Evolutionary conservation across 2,113 vertebrate genomes (phyloP), one percentile per base, ranked within the genome.

Genomic region (Lagopus muta): DNA sequence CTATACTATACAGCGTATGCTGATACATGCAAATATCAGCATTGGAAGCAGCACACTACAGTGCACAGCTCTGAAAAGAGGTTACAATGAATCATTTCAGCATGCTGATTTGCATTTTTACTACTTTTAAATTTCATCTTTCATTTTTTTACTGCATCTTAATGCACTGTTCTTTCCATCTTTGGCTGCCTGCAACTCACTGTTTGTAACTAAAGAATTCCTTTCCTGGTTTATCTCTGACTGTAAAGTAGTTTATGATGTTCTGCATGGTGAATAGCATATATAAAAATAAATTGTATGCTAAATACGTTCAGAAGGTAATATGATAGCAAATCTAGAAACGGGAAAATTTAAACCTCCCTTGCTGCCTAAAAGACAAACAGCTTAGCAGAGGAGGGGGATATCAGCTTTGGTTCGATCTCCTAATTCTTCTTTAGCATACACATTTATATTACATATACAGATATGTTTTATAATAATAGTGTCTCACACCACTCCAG

Each of bases 81-180:
- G 69, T 27, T 61, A 28, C 85, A 61, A 34, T 95, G 85, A 93
- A 95, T 96, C 94, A 94, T 40, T 75, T 52, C 82, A 81, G 73
- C 62, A 71, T 21, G 57, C 52, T 61, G 43, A 94, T 96, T 86
- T 91, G 76, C 60, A 90, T 91, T 95, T 96, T 94, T 86, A 84
- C 95, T 86, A 65, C 93, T 90, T 88, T 5, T 70, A 86, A 91
- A 81, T 89, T 92, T 83, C 87, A 91, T 74, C 84, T 89, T 94
- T 27, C 72, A 6, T 79, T 86, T 92, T 82, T 93, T 92, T 86
- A 90, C 79, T 86, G 85, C 89, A 80, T 75, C 88, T 86, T 88
- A 89, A 94, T 61, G 76, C 85, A 86, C 57, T 60, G 47, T 60
- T 94, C 90, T 88, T 83, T 86, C 57, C 69, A 58, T 86, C 75